Evolutionary conservation across 2,113 vertebrate species (phyloP).

Genomic region (Carlito syrichta): DNA sequence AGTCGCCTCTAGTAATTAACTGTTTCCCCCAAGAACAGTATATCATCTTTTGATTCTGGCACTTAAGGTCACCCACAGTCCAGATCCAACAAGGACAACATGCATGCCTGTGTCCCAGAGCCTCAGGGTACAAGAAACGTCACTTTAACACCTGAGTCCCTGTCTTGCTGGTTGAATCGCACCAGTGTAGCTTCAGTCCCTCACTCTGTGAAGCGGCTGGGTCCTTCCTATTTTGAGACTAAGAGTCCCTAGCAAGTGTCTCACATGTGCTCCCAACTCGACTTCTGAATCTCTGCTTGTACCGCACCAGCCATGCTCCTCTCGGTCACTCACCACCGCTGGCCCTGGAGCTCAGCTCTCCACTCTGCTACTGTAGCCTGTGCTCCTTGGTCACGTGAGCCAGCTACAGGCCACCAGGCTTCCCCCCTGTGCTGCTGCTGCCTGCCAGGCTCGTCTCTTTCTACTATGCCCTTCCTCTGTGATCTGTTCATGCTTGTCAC

Average conservation of each 20-base stretch:
- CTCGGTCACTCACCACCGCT: neutral
- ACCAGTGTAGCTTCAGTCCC: neutral
- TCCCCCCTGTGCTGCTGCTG: neutral
- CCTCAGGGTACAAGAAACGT: neutral
- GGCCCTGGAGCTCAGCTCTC: neutral
- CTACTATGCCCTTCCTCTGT: neutral
- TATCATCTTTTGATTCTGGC: neutral
- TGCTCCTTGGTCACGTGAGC: neutral
- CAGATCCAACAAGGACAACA: neutral
- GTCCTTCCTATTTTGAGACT: neutral
- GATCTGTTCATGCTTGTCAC: neutral
- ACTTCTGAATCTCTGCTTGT: neutral
- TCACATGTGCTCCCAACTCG: neutral
- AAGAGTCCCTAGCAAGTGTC: too few species aligned
- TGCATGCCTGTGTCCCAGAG: neutral
- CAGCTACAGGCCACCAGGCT: neutral
- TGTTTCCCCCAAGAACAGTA: neutral
- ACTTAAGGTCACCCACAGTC: neutral
- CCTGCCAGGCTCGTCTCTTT: neutral
- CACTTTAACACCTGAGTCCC: fast-evolving
- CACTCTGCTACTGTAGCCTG: neutral
- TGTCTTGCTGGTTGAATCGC: neutral
- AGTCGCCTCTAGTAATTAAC: neutral
- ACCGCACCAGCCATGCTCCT: neutral
- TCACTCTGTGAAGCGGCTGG: neutral